Evolutionary conservation across 2,888 invertebrate species (phyloP).

Genomic region (Drosophila neonasuta): DNA sequence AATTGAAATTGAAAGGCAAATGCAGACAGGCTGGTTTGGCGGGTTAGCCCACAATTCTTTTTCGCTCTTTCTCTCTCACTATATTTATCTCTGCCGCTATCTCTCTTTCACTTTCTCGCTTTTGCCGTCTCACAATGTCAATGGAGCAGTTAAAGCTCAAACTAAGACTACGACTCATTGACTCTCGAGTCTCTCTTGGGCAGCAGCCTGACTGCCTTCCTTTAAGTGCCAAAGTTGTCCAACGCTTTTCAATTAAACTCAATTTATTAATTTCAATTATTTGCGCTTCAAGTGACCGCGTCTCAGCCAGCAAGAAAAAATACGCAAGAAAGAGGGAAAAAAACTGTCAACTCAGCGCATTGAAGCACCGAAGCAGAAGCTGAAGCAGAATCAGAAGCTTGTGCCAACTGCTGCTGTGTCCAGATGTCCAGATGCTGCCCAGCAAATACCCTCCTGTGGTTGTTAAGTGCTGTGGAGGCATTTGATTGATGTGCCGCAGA

Average conservation of each 20-base stretch:
- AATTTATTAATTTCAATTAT: slow-evolving; percentile 76
- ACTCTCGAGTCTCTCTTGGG: slow-evolving; percentile 29
- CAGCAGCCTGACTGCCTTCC: slow-evolving; percentile 15
- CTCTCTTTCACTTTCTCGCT: background rate
- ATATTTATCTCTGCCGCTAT: background rate
- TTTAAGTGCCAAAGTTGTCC: slow-evolving; percentile 49
- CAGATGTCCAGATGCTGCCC: slow-evolving; percentile 47
- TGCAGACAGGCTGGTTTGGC: slow-evolving; percentile 32
- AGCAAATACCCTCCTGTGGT: slow-evolving; percentile 31
- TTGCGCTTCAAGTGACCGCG: slow-evolving; percentile 67
- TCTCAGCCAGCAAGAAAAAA: slow-evolving; percentile 13
- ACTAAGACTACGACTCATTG: slow-evolving; percentile 54
- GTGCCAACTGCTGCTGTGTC: slow-evolving; percentile 35
- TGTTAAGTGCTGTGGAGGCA: slow-evolving; percentile 50
- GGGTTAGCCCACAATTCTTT: background rate
- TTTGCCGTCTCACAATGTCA: background rate
- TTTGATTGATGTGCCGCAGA: slow-evolving; percentile 61
- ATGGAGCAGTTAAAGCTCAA: slow-evolving; percentile 23
- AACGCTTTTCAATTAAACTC: slow-evolving; percentile 73
- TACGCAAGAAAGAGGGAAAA: slow-evolving; percentile 7
- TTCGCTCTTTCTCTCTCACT: background rate
- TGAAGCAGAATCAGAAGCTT: slow-evolving; percentile 26
- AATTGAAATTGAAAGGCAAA: slow-evolving; percentile 61
- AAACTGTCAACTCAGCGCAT: slow-evolving; percentile 52
- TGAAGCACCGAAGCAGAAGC: slow-evolving; percentile 27